Conservation (phyloP, 2,797 vertebrate genomes). For the Acanthiza pusilla region DNA sequence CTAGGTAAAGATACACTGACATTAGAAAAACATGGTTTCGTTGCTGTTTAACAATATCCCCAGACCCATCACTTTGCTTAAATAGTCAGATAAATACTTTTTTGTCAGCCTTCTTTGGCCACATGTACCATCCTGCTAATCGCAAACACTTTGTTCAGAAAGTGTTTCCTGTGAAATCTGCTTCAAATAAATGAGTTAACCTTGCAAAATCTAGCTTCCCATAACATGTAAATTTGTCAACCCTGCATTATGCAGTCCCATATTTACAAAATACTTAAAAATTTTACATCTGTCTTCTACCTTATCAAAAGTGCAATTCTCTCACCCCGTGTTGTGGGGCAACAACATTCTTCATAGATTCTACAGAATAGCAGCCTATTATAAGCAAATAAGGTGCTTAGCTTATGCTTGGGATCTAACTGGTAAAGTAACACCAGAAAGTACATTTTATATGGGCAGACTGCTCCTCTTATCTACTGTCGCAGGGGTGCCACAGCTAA, state of each 20-base stretch:
- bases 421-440: constrained; percentile 69
- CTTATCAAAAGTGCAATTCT: constrained; percentile 89
- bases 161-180: constrained; percentile 75
- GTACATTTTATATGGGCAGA: constrained; percentile 55
- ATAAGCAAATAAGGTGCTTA: constrained; percentile 98
- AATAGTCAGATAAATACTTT: constrained; percentile 67
- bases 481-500: constrained; percentile 84
- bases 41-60: constrained; percentile 62
- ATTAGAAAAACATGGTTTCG: constrained; percentile 23
- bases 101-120: constrained; percentile 65
- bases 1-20: constrained; percentile 16
- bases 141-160: constrained; percentile 56
- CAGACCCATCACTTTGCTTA: constrained; percentile 49
- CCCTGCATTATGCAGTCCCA: constrained; percentile 80
- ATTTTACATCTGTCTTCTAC: constrained; percentile 81
- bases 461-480: constrained; percentile 61
- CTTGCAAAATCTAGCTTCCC: constrained; percentile 85
- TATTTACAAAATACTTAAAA: constrained; percentile 87
- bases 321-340: constrained; percentile 75
- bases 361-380: constrained; percentile 99
- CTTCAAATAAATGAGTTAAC: constrained; percentile 81
- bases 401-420: constrained; percentile 82
- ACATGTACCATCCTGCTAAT: constrained; percentile 52
- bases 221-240: constrained; percentile 62
- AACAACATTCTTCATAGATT: constrained; percentile 96